phyloP scores from a whole-genome alignment of 1,140 invertebrate genomes.

The Scaptomyza pallida region DNA sequence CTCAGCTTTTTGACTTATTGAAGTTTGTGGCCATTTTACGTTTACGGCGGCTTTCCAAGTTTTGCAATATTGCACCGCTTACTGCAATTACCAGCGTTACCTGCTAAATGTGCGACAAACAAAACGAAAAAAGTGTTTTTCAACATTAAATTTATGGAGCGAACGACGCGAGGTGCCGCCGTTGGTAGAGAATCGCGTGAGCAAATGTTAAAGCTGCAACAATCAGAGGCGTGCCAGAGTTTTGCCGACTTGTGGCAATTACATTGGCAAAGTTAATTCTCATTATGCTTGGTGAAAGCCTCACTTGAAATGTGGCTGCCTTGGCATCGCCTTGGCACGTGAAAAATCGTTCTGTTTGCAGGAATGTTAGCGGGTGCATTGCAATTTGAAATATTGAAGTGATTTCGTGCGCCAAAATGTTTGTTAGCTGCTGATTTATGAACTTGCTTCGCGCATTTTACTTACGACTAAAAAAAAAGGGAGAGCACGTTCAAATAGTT shows the following conservation, averaged over 20 bases:
- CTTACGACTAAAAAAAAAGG: constrained; percentile 6
- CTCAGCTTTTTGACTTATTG: constrained; percentile 25
- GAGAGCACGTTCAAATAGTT: constrained; percentile 23
- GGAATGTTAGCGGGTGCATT: no score
- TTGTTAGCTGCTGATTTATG: constrained; percentile 65
- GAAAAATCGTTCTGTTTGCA: constrained; percentile 38
- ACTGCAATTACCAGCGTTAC: constrained; percentile 76
- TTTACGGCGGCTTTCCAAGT: constrained; percentile 38
- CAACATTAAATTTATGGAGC: constrained; percentile 64
- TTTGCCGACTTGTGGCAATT: neutral
- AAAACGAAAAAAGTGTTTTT: constrained; percentile 50
- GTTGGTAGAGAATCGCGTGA: constrained; percentile 31
- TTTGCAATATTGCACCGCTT: constrained; percentile 56
- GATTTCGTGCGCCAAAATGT: constrained; percentile 50
- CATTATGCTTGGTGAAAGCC: constrained; percentile 54
- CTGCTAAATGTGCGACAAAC: constrained; percentile 46
- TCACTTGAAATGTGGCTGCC: constrained; percentile 26
- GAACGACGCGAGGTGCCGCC: no score
- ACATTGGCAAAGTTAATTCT: constrained; percentile 75
- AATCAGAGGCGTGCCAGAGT: constrained; percentile 26
- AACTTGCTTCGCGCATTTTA: constrained; percentile 29
- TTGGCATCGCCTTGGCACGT: constrained; percentile 26
- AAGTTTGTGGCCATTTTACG: constrained; percentile 44
- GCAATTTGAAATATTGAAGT: constrained; percentile 68
- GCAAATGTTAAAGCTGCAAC: constrained; percentile 43